Conservation (phyloP, 2,888 invertebrate species). For the Temnothorax unifasciatus region DNA sequence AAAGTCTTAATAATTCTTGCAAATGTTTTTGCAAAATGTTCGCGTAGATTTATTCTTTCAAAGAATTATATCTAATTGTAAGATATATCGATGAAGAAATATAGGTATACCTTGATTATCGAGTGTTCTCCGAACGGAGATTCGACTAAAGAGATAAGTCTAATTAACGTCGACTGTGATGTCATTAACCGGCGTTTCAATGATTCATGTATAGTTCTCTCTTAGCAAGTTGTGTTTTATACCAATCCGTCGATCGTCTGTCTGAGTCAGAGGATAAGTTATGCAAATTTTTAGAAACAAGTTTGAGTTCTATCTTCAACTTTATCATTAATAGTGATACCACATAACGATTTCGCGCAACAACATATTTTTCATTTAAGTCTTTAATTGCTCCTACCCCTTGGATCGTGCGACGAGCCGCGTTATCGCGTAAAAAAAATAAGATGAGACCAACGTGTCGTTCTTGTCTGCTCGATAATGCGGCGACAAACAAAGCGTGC, state of each 20-base stretch:
- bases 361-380: slow-evolving; percentile 40
- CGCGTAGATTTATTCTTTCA: neutral
- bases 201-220: slow-evolving; percentile 25
- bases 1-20: neutral
- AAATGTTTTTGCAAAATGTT: neutral
- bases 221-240: neutral
- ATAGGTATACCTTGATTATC: slow-evolving; percentile 2
- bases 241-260: slow-evolving; percentile 39
- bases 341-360: slow-evolving; percentile 3
- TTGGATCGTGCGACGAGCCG: slow-evolving; percentile 35
- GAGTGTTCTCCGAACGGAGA: neutral
- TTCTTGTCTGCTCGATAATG: slow-evolving; percentile 62
- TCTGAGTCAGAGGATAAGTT: neutral
- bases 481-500: slow-evolving; percentile 69
- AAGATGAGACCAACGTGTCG: slow-evolving; percentile 53
- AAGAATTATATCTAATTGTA: slow-evolving; percentile 45
- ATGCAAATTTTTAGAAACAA: slow-evolving; percentile 25
- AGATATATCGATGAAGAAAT: slow-evolving; percentile 7
- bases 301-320: neutral
- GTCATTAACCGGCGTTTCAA: slow-evolving; percentile 22
- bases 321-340: slow-evolving; percentile 23
- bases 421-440: slow-evolving; percentile 58
- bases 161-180: slow-evolving; percentile 49
- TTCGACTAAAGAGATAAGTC: slow-evolving; percentile 47
- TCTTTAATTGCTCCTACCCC: slow-evolving; percentile 10